Evolutionary conservation across 2,797 vertebrate genomes (phyloP), one percentile per base, ranked within the genome.

Genomic region (Choloepus didactylus): DNA sequence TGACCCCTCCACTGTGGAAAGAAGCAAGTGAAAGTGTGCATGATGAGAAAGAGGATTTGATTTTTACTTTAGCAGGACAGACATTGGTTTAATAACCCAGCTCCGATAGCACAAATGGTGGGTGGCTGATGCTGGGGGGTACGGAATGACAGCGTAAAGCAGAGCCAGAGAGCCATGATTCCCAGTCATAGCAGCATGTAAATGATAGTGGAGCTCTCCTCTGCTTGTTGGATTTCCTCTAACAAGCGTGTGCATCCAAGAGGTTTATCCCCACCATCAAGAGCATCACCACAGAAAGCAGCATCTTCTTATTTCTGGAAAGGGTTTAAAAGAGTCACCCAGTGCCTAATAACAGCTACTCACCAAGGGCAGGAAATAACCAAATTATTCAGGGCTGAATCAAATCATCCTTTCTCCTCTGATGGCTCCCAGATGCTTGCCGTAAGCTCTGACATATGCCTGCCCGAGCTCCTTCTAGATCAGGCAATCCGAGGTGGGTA

Each of bases 281-380:
- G 0, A 54, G 90, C 0, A 0, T 96, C 93, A 60, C 66, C 46
- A 9, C 35, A 59, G 73, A 92, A 49, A 25, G 91, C 21, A 60
- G 29, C 38, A 25, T 95, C 91, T 92, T 93, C 93, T 94, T 95
- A 0, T 95, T 96, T 98, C 91, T 91, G 89, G 89, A 96, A 97
- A n/a, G 38, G 84, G 87, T 89, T 79, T 87, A 38, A 79, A 79
- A 18, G 25, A 97, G 18, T 86, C 94, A 95, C 66, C 97, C 46
- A 83, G 0, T 95, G 91, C 79, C 89, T 77, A 2, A 21, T 18
- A 73, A 31, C 35, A 96, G 92, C 95, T 87, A 27, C 9, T 82
- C 54, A 11, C 59, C 75, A 35, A 35, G 29, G 16, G 90, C 87
- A 94, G 86, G 90, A 96, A 97, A 86, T 44, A 3, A 95, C 46